phyloP scores from a whole-genome alignment of 1,140 invertebrate genomes.

The Drosophila carrolli region DNA sequence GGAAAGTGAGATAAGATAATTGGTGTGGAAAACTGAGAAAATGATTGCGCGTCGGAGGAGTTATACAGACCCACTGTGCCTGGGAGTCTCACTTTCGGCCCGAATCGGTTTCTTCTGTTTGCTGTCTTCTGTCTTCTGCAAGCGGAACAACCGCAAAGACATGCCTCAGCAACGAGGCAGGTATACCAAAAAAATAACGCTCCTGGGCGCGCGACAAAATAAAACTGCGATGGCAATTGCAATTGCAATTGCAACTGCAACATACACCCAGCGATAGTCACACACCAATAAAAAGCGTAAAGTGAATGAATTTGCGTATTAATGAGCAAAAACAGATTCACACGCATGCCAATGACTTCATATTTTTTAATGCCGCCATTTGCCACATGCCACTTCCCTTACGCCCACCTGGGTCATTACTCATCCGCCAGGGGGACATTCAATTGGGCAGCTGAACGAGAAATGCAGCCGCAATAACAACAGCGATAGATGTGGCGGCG shows the following conservation, averaged over 20 bases:
- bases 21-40: slow-evolving; percentile 66
- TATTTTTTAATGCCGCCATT: slow-evolving; percentile 43
- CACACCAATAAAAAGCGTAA: slow-evolving; percentile 48
- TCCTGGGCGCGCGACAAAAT: slow-evolving; percentile 51
- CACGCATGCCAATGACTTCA: slow-evolving; percentile 68
- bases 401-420: slow-evolving; percentile 44
- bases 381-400: slow-evolving; percentile 16
- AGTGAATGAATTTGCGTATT: slow-evolving; percentile 69
- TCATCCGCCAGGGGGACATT: slow-evolving; percentile 23
- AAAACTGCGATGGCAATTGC: slow-evolving; percentile 35
- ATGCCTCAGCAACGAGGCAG: slow-evolving; percentile 23
- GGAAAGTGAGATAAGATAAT: slow-evolving; percentile 74
- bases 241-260: slow-evolving; percentile 21
- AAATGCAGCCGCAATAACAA: slow-evolving; percentile 25
- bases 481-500: slow-evolving; percentile 1
- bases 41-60: slow-evolving; percentile 36
- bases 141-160: slow-evolving; percentile 52
- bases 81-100: slow-evolving; percentile 7
- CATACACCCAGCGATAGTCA: slow-evolving; percentile 10
- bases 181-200: slow-evolving; percentile 25
- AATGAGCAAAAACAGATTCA: slow-evolving; percentile 68
- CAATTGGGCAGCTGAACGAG: slow-evolving; percentile 31
- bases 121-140: slow-evolving; percentile 16
- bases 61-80: slow-evolving; percentile 53
- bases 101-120: slow-evolving; percentile 1